Percentiles rank a stretch among this genome's conserved stretches.
These are phyloP conservation scores for Alces alces DNA, from an alignment of 2,113 vertebrate species.

Conservation along the genomic window DNA sequence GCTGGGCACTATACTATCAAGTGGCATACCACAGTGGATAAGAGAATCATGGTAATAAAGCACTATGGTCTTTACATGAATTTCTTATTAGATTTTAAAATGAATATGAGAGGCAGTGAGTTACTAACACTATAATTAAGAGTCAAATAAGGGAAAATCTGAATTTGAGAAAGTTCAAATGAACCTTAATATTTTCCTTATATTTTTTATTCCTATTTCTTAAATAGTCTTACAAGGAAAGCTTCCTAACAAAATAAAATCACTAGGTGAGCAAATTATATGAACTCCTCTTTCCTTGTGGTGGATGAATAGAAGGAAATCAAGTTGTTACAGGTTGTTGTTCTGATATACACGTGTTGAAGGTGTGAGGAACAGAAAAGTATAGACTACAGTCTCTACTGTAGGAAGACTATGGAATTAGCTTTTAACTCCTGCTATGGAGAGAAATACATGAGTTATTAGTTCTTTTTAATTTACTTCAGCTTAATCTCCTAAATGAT, in stretches of 20 bases:
- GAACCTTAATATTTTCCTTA: background rate
- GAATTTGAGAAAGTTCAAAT: background rate
- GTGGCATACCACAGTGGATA: background rate
- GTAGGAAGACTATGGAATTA: background rate
- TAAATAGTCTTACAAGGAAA: background rate
- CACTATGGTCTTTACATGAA: background rate
- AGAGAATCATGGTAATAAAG: background rate
- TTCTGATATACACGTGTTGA: background rate
- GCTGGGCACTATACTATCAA: background rate
- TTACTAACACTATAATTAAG: background rate
- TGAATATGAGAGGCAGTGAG: background rate
- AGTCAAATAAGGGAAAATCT: background rate
- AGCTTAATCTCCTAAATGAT: background rate
- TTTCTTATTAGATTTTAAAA: background rate
- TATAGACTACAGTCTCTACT: background rate
- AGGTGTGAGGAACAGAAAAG: background rate
- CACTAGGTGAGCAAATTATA: background rate
- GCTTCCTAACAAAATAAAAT: background rate
- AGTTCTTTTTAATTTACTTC: background rate
- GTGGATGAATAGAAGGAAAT: background rate
- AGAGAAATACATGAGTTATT: background rate
- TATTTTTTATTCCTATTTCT: background rate
- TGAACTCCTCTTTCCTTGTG: background rate
- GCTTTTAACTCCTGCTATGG: background rate
- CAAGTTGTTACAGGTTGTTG: background rate